Evolutionary conservation across 2,113 vertebrate genomes (phyloP).

Genomic region (Zosterops pallidus): DNA sequence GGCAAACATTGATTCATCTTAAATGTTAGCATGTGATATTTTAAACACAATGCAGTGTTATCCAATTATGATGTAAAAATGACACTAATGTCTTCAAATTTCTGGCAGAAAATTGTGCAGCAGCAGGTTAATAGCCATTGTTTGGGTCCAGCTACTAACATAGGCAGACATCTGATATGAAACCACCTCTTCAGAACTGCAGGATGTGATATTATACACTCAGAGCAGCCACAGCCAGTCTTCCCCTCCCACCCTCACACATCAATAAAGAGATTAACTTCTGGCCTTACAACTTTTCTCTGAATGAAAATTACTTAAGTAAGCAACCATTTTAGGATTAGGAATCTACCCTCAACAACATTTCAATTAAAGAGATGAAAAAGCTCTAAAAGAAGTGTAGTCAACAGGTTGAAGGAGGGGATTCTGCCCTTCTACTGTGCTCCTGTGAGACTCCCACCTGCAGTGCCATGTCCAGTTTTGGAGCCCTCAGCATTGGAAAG

Average conservation of each 20-base stretch:
- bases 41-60: background rate
- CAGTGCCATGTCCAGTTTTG: background rate
- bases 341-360: background rate
- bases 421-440: background rate
- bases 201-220: background rate
- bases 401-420: background rate
- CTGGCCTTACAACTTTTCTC: background rate
- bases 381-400: background rate
- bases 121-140: background rate
- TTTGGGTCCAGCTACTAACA: background rate
- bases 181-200: background rate
- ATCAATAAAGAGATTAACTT: background rate
- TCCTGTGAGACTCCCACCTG: background rate
- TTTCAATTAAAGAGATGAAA: background rate
- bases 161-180: background rate
- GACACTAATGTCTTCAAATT: background rate
- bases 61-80: background rate
- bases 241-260: background rate
- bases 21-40: background rate
- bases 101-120: background rate
- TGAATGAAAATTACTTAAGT: background rate
- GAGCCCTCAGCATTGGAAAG: too few species aligned
- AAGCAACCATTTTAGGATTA: background rate
- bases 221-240: background rate
- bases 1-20: background rate